Evolutionary conservation across 2,888 invertebrate species (phyloP).

Genomic region (Chironomus tentans): DNA sequence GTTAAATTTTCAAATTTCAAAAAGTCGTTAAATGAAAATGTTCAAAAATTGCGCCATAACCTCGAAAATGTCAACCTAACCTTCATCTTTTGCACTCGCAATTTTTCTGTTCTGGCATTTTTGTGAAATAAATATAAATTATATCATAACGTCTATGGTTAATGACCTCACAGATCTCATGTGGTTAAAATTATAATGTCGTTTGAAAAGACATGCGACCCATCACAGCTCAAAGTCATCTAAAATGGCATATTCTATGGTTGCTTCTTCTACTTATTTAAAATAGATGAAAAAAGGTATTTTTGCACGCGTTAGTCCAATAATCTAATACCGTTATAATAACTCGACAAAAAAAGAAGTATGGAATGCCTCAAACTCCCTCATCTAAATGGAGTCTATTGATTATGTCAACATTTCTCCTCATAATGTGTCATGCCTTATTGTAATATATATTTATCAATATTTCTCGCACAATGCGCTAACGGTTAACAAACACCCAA

Average conservation of each 20-base stretch:
- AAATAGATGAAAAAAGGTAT: neutral
- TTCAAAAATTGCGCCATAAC: too few species aligned
- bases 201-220: neutral
- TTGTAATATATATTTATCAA: constrained; percentile 18
- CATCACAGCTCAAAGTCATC: neutral
- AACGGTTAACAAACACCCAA: neutral
- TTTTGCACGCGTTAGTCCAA: neutral
- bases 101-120: neutral
- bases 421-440: neutral
- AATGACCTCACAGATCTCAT: neutral
- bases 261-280: neutral
- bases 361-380: neutral
- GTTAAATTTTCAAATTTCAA: too few species aligned
- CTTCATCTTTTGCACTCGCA: neutral
- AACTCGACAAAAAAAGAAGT: neutral
- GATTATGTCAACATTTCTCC: constrained; percentile 22
- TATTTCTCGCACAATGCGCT: neutral
- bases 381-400: constrained; percentile 14
- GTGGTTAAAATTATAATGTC: neutral
- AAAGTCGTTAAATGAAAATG: too few species aligned
- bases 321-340: neutral
- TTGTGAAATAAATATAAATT: neutral
- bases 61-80: too few species aligned
- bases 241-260: neutral
- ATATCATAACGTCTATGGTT: neutral